Percentiles rank a stretch among this genome's conserved stretches.
phyloP scores from a whole-genome alignment of 1,140 invertebrate species.

The Galleria mellonella region DNA sequence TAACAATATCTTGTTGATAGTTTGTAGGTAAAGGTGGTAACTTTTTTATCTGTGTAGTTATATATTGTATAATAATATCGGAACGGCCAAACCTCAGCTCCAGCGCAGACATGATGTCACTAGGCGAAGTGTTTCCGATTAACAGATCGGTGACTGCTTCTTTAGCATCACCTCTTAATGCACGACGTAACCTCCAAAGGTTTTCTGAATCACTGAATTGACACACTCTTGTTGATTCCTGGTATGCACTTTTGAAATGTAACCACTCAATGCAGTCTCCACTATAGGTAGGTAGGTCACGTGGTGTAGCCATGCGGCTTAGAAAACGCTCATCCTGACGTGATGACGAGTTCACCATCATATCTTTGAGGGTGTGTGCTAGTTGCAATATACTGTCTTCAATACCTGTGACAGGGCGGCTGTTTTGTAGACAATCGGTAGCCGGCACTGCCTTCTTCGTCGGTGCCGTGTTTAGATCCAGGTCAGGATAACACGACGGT shows the following conservation, averaged over 20 bases:
- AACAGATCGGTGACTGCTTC: slow-evolving; percentile 21
- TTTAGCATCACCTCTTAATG: slow-evolving; percentile 17
- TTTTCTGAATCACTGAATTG: slow-evolving; percentile 12
- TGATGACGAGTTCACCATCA: slow-evolving; percentile 8
- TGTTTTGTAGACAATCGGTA: no score
- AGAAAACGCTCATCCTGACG: slow-evolving; percentile 9
- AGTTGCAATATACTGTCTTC: no score
- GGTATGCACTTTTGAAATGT: slow-evolving; percentile 13
- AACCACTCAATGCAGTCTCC: slow-evolving; percentile 18
- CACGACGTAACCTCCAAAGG: slow-evolving; percentile 15
- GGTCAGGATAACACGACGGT: no score
- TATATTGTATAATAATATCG: slow-evolving; percentile 9
- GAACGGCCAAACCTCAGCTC: slow-evolving; percentile 17
- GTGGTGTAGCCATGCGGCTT: slow-evolving; percentile 12
- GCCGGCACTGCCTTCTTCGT: no score
- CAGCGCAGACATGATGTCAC: slow-evolving; percentile 14
- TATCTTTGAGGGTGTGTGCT: slow-evolving; percentile 5
- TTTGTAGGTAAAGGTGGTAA: neutral
- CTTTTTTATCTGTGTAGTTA: slow-evolving; percentile 1
- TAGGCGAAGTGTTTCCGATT: slow-evolving; percentile 15
- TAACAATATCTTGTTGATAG: slow-evolving; percentile 2
- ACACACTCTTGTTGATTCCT: slow-evolving; percentile 13
- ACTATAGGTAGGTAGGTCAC: slow-evolving; percentile 12
- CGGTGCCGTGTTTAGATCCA: no score
- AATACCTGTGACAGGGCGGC: no score